Conservation (phyloP, 2,797 vertebrate genomes). For the Lepilemur ruficaudatus region DNA sequence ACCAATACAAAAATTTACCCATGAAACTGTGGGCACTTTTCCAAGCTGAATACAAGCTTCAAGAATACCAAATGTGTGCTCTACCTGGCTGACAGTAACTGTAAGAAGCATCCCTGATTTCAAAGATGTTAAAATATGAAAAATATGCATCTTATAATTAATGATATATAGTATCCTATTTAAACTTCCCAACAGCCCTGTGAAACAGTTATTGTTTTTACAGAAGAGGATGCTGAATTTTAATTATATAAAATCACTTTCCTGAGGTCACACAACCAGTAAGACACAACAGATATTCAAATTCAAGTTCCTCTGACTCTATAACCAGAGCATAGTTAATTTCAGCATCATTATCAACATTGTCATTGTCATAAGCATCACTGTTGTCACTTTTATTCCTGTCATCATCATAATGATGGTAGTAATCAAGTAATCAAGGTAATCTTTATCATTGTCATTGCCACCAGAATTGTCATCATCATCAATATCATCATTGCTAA, state of each 20-base stretch:
- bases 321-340: not conserved
- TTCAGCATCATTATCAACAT: not conserved
- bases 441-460: not conserved
- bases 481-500: not conserved
- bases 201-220: not conserved
- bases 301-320: not conserved
- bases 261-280: not conserved
- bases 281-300: not conserved
- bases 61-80: not conserved
- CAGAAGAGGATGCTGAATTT: not conserved
- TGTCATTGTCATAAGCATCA: not conserved
- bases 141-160: not conserved
- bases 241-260: not conserved
- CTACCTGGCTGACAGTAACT: not conserved
- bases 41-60: not conserved
- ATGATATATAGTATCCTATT: not conserved
- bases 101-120: not conserved
- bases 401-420: no score
- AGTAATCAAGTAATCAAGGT: not conserved
- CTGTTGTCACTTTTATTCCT: not conserved
- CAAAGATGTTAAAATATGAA: not conserved
- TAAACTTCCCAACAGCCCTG: not conserved
- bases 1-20: not conserved
- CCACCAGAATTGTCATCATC: not conserved
- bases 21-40: not conserved